These are phyloP conservation scores for Pseudanteris insignis DNA, from an alignment of 2,888 invertebrate genomes.

Conservation along the genomic window DNA sequence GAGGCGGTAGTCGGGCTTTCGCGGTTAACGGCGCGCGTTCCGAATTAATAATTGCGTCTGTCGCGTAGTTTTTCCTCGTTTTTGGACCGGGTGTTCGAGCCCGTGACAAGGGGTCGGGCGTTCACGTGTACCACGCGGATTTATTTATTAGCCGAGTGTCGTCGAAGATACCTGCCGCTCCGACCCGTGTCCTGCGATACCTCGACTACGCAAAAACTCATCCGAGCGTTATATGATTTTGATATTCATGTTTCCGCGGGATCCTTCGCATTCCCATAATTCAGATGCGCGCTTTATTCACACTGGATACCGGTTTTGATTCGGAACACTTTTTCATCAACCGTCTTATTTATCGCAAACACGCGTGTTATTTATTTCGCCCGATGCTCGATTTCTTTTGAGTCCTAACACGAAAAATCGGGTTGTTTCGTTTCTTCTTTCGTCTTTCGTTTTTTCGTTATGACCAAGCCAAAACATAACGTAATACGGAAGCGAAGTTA, in stretches of 20 bases:
- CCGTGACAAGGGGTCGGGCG: no score
- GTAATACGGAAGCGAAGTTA: no score
- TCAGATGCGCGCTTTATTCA: slow-evolving; percentile 11
- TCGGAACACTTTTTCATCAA: slow-evolving; percentile 14
- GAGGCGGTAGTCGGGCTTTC: slow-evolving; percentile 33
- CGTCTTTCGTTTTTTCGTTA: no score
- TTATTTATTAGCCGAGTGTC: slow-evolving; percentile 62
- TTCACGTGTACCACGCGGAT: slow-evolving; percentile 50
- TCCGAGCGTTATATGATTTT: slow-evolving; percentile 18
- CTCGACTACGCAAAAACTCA: slow-evolving; percentile 16
- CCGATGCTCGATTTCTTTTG: neutral
- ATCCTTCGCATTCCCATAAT: slow-evolving; percentile 20
- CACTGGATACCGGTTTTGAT: slow-evolving; percentile 18
- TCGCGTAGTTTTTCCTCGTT: slow-evolving; percentile 27
- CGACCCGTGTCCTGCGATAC: slow-evolving; percentile 11
- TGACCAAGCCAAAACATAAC: no score
- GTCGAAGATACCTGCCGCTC: slow-evolving; percentile 45
- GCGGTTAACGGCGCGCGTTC: slow-evolving; percentile 53
- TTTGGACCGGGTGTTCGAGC: slow-evolving; percentile 4
- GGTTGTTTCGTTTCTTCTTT: no score
- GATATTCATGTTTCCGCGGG: slow-evolving; percentile 25
- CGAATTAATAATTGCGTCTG: slow-evolving; percentile 56
- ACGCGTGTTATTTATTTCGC: slow-evolving; percentile 2
- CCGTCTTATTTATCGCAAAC: slow-evolving; percentile 11
- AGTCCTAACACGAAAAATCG: no score